A percentile compares a stretch with the other conserved stretches of the same genome.
phyloP scores from a whole-genome alignment of 1,140 invertebrate genomes.

The Pseudomyrmex sp. region DNA sequence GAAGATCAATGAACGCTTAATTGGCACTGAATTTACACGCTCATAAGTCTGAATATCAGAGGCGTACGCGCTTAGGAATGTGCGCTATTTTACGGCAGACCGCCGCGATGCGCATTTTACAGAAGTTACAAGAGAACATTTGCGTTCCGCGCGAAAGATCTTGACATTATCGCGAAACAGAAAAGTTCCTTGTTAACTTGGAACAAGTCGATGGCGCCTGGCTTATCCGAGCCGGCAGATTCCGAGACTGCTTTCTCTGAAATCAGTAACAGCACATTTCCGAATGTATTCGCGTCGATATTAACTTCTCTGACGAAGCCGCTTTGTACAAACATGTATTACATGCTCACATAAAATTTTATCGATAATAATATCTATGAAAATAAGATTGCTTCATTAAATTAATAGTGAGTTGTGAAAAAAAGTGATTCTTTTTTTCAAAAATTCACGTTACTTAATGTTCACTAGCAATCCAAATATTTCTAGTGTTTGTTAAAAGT shows the following conservation, averaged over 20 bases:
- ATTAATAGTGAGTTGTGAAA: neutral
- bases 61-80: slow-evolving; percentile 41
- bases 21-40: neutral
- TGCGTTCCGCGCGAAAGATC: slow-evolving; percentile 34
- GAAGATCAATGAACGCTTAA: slow-evolving; percentile 43
- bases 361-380: neutral
- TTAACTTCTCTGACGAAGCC: neutral
- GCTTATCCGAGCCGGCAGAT: slow-evolving; percentile 31
- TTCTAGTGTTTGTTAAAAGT: neutral
- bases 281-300: neutral
- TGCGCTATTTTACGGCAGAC: neutral
- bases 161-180: slow-evolving; percentile 32
- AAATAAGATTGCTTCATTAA: neutral
- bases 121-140: slow-evolving; percentile 30
- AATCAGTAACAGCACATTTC: neutral
- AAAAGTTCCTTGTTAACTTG: slow-evolving; percentile 50
- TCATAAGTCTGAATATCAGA: slow-evolving; percentile 32
- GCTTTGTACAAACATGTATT: neutral
- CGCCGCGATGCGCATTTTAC: slow-evolving; percentile 22
- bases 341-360: neutral
- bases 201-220: slow-evolving; percentile 33
- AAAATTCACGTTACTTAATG: neutral
- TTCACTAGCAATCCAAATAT: neutral
- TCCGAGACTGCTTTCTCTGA: neutral
- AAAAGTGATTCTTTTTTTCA: neutral